phyloP scores from a whole-genome alignment of 2,888 invertebrate genomes.

The Carabus problematicus region DNA sequence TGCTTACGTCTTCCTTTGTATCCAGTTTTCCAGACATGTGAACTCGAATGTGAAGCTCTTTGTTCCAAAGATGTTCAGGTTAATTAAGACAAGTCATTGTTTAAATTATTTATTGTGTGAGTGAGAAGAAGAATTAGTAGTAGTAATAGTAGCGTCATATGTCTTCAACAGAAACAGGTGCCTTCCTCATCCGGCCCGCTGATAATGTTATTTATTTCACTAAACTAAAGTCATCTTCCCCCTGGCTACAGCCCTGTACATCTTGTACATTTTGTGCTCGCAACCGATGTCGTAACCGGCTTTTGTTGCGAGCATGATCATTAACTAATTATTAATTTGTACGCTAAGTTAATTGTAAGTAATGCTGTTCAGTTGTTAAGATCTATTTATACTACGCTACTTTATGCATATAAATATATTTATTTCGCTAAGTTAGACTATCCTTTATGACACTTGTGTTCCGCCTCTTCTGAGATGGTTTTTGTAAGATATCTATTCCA shows the following conservation, averaged over 20 bases:
- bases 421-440: background rate
- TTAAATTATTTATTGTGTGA: slow-evolving; percentile 38
- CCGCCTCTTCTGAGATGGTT: too few relatives aligned
- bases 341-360: slow-evolving; percentile 32
- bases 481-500: too few relatives aligned
- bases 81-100: slow-evolving; percentile 51
- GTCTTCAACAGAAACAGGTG: slow-evolving; percentile 9
- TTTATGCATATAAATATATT: slow-evolving; percentile 27
- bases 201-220: slow-evolving; percentile 38
- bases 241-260: slow-evolving; percentile 21
- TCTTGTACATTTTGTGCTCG: slow-evolving; percentile 22
- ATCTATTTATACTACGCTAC: slow-evolving; percentile 34
- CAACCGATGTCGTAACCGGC: slow-evolving; percentile 19
- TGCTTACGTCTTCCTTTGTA: slow-evolving; percentile 15
- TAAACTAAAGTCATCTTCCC: slow-evolving; percentile 18
- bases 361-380: slow-evolving; percentile 33
- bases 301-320: slow-evolving; percentile 39
- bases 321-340: slow-evolving; percentile 19
- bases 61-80: slow-evolving; percentile 61
- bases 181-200: slow-evolving; percentile 30
- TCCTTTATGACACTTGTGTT: too few relatives aligned
- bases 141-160: slow-evolving; percentile 2
- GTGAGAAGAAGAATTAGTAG: slow-evolving; percentile 5
- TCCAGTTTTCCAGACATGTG: slow-evolving; percentile 27
- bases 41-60: slow-evolving; percentile 36